Conservation (phyloP, 1,140 invertebrate genomes). For the Drosophila nasuta region DNA sequence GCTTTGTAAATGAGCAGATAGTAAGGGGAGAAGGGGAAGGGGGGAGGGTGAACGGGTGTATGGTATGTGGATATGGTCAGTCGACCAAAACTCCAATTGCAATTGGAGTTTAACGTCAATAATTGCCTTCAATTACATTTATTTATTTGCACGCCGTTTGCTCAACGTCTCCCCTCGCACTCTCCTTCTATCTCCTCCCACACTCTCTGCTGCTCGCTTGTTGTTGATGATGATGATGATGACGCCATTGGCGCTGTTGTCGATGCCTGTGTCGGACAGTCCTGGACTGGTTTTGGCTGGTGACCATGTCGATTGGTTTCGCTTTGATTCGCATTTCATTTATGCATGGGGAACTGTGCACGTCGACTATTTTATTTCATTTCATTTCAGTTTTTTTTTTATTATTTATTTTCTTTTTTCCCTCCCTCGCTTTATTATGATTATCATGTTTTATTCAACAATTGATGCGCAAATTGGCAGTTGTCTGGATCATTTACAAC, state of each 20-base stretch:
- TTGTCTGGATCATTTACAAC: conserved; percentile 83
- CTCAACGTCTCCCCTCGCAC: conserved; percentile 18
- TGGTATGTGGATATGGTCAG: conserved; percentile 30
- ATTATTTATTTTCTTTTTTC: conserved; percentile 27
- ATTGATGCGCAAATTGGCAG: conserved; percentile 82
- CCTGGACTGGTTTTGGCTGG: conserved; percentile 57
- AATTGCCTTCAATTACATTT: conserved; percentile 83
- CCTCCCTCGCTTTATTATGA: conserved; percentile 70
- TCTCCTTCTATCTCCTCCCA: not conserved
- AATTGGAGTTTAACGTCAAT: conserved; percentile 72
- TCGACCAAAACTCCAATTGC: conserved; percentile 50
- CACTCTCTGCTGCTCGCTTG: not conserved
- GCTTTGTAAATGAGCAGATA: not conserved
- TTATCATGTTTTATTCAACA: conserved; percentile 84
- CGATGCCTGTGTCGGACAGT: conserved; percentile 42
- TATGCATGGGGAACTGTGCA: conserved; percentile 59
- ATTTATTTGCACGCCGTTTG: conserved; percentile 72
- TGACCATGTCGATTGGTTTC: conserved; percentile 75
- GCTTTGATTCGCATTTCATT: conserved; percentile 82
- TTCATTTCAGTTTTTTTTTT: conserved; percentile 39
- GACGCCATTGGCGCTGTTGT: conserved; percentile 2
- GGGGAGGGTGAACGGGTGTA: not conserved
- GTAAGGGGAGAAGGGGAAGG: not conserved
- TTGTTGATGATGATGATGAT: conserved; percentile 17
- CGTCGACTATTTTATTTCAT: conserved; percentile 73